Base-by-base conservation (phyloP, 2,888 invertebrate species). In the Teleogryllus oceanicus region DNA sequence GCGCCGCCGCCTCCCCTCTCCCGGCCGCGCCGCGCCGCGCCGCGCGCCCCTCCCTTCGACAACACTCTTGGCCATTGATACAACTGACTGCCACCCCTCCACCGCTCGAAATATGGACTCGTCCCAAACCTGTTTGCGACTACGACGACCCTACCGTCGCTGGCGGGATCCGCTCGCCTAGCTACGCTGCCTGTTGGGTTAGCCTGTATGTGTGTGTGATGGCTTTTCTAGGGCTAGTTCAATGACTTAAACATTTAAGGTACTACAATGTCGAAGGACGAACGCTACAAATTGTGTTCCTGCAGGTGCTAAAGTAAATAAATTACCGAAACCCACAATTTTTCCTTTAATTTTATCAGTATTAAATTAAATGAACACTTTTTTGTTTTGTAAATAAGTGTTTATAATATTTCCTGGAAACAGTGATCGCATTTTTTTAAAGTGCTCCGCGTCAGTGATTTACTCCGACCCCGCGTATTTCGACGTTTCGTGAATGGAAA, bases 121-220 rank as follows among this genome's bases (percentile, higher is more conserved):
- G 81, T 78, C 82, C 80, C 78, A 80, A 82, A 82, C 82, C 82
- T 82, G 82, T 82, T 82, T 80, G 80, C 80, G 79, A 81, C 81
- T 80, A n/a, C 62, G 62, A 62, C 62, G 16, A n/a, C 62, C 62
- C 62, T 13, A 18, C 62, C 62, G 62, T 62, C 62, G 62, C 62
- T 62, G 76, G 79, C 76, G 79, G 76, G 62, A 62, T 62, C 62
- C 62, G 62, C 62, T 62, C n/a, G 16, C 62, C 62, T 62, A 18
- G 62, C 13, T n/a, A n/a, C 62, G 62, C 16, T n/a, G 62, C 62
- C 62, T 62, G 62, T 62, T 79, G 79, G 79, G 75, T 79, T 79
- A 62, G 13, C 62, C 76, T 79, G 77, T 79, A 79, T 79, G 76
- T 79, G 78, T 80, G 80, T 78, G 80, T 62, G 62, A 78, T 62